Evolutionary conservation across 2,113 vertebrate species (phyloP).

Genomic region (Podarcis muralis): DNA sequence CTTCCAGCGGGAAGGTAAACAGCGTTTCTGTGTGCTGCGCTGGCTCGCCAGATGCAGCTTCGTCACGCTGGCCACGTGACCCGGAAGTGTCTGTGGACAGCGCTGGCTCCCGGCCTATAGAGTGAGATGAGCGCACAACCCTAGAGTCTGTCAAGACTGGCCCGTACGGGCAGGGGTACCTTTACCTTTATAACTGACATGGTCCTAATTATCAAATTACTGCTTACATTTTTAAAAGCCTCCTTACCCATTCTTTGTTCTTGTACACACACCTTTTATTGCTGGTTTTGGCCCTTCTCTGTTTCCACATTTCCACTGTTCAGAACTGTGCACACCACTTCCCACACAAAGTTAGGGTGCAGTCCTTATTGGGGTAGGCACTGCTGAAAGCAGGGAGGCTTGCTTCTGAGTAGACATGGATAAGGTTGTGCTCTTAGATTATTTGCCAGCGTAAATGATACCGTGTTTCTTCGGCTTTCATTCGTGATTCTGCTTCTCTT

Average conservation of each 20-base stretch:
- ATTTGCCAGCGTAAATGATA: not conserved
- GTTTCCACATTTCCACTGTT: not conserved
- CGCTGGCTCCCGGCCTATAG: too few species aligned
- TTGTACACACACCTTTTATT: not conserved
- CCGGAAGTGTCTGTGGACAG: too few species aligned
- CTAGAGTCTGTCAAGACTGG: too few species aligned
- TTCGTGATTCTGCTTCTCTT: not conserved
- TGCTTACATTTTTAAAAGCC: not conserved
- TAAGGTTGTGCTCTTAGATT: not conserved
- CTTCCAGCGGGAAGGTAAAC: too few species aligned
- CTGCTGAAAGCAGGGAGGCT: not conserved
- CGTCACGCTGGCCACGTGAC: too few species aligned
- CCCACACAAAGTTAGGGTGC: not conserved
- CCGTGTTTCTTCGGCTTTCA: not conserved
- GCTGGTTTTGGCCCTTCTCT: not conserved
- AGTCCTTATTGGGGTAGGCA: not conserved
- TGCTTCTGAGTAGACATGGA: not conserved
- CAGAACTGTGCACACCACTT: not conserved
- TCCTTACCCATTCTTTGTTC: not conserved
- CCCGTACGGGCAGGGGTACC: too few species aligned
- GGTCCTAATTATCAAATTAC: not conserved
- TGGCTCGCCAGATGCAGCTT: too few species aligned
- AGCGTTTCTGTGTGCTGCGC: too few species aligned
- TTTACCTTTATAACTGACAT: not conserved
- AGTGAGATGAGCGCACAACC: too few species aligned